These are phyloP conservation scores for Fundulus diaphanus DNA, from an alignment of 2,797 vertebrate genomes.

Conservation along the genomic window DNA sequence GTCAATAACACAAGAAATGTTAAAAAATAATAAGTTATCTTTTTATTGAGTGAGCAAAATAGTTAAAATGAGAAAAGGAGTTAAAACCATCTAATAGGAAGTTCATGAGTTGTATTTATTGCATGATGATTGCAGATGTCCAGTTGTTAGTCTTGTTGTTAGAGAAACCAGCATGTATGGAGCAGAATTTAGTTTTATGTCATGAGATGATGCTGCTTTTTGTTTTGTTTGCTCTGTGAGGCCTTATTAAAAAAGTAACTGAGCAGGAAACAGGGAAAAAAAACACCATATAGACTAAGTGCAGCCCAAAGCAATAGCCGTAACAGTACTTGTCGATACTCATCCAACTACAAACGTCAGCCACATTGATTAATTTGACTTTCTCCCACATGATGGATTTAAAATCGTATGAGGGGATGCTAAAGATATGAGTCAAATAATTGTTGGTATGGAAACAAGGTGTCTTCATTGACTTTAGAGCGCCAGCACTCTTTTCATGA, in stretches of 20 bases:
- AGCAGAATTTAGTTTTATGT: background rate
- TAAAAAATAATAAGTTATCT: too few species aligned
- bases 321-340: background rate
- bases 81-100: background rate
- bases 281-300: background rate
- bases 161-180: background rate
- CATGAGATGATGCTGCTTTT: background rate
- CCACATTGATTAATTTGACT: conserved; percentile 7
- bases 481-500: conserved; percentile 36
- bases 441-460: conserved; percentile 67
- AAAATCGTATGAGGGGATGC: conserved; percentile 2
- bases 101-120: background rate
- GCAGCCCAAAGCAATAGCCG: background rate
- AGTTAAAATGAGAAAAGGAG: too few species aligned
- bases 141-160: background rate
- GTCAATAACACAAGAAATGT: too few species aligned
- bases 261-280: background rate
- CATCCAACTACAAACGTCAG: background rate
- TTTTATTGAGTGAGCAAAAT: too few species aligned
- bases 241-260: background rate
- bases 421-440: conserved; percentile 47
- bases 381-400: conserved; percentile 5
- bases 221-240: background rate
- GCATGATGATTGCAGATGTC: background rate
- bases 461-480: conserved; percentile 30